These are phyloP conservation scores for Notocelia uddmanniana DNA, from an alignment of 2,888 invertebrate genomes.

Conservation along the genomic window DNA sequence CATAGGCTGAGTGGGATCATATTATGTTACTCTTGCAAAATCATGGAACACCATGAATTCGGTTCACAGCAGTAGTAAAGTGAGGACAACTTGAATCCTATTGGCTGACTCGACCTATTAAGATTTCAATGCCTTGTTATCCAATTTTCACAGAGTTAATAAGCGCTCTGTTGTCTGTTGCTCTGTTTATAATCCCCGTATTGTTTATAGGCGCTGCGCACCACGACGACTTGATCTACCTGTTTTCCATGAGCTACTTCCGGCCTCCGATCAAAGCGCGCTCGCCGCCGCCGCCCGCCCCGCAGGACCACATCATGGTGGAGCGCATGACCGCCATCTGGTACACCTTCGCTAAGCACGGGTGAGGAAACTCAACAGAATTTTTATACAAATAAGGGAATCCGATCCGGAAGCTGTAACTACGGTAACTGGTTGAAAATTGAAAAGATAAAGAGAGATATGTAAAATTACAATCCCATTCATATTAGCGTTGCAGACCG, in stretches of 20 bases:
- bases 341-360: conserved; percentile 81
- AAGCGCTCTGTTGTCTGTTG: neutral
- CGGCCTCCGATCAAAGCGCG: conserved; percentile 66
- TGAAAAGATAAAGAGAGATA: no score
- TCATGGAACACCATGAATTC: no score
- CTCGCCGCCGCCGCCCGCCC: conserved; percentile 36
- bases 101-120: no score
- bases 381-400: neutral
- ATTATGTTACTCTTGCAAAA: no score
- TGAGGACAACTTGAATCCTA: no score
- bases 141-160: neutral
- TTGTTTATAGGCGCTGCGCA: conserved; percentile 56
- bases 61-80: no score
- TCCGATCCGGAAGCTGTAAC: no score
- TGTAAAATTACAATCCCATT: no score
- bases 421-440: no score
- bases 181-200: neutral
- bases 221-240: conserved; percentile 81
- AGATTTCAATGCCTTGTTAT: neutral
- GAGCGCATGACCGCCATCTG: conserved; percentile 74
- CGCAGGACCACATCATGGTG: conserved; percentile 71
- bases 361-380: conserved; percentile 57
- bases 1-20: no score
- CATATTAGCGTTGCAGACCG: no score
- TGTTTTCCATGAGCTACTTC: conserved; percentile 72